Base-by-base conservation (phyloP, 2,888 invertebrate genomes). In the Alloplasta piceator region DNA sequence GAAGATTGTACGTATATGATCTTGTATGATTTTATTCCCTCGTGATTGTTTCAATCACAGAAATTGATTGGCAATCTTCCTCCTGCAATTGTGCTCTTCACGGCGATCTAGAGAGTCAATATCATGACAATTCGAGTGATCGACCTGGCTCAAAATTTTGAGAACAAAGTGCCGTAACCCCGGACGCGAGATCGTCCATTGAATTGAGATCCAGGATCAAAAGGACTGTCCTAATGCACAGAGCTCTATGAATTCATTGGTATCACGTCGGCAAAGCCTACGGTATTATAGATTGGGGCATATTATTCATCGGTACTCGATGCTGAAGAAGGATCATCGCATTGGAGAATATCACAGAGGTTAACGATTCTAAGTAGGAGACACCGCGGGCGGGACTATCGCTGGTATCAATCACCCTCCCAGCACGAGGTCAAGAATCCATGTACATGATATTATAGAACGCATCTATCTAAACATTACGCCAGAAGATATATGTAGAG, bases 401-500 rank as follows among this genome's bases (percentile, higher is more conserved):
- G 77, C 63, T 58, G 14, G 64, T 60, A 78, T 78, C 71, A 70
- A 78, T 78, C 77, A 78, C 48, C 64, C 41, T 9, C 71, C 58
- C 71, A 66, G 77, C 77, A 71, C 56, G 77, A 12, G 64, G 64
- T 58, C 64, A 56, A 71, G 58, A 64, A 71, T 78, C 48, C 66
- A 26, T 71, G 48, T 74, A 39, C 16, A 41, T 60, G 70, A 63
- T 70, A 77, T 46, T 39, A 39, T 61, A 64, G 52, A 56, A 7
- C 26, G 68, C 56, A 70, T 68, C 55, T 63, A 70, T 77, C 63
- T 63, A 46, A 70, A 58, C 56, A 70, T 26, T 64, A 26, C 41
- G 56, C 26, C 1, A 2, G 26, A 12, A 12, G 52, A 76, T 68
- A 43, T 26, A 26, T 38, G 38, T 43, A 36, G 39, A 77, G 63